Base-by-base conservation (phyloP, 2,888 invertebrate genomes). In the Seira musarum region DNA sequence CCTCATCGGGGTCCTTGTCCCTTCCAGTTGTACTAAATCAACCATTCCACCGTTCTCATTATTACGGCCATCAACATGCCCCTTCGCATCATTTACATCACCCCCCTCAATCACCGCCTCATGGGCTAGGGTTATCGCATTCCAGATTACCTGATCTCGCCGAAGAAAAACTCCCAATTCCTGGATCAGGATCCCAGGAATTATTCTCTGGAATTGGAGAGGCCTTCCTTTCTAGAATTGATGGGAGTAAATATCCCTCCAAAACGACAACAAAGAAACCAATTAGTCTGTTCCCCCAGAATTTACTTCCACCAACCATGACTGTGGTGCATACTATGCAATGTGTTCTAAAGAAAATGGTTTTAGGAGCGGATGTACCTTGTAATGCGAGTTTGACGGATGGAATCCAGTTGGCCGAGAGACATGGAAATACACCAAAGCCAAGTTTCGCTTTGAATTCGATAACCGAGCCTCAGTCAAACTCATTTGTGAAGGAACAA, bases 291-390 rank as follows among this genome's bases (percentile, higher is more conserved):
- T 70, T 72, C 22, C 70, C 66, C 24, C 70, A 79, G 21, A 73
- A 64, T n/a, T 40, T 83, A 10, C 61, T 79, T 5, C 79, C 83
- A 2, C 83, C 75, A 46, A 73, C 78, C 17, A 72, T 57, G 24
- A 81, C 78, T n/a, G 78, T 83, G 1, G 46, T 83, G 3, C 74
- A 81, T 22, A 81, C 81, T 10, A 83, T 83, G 83, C 78, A 81
- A 22, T 83, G 83, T 35, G 81, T 83, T 35, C 61, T 83, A 6
- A 83, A 83, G 60, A 83, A 83, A 61, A 72, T 83, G 53, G 57
- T 83, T 3, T 53, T 83, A 17, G 83, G 83, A 13, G 72, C 78
- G 5, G 81, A 83, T 21, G 81, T 73, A 8, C 76, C 83, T 24
- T 83, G 83, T 40, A 79, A 75, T 21, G 80, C 71, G 0, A 72